Conservation (phyloP, 2,797 vertebrate genomes). For the Pteronotus mesoamericanus region DNA sequence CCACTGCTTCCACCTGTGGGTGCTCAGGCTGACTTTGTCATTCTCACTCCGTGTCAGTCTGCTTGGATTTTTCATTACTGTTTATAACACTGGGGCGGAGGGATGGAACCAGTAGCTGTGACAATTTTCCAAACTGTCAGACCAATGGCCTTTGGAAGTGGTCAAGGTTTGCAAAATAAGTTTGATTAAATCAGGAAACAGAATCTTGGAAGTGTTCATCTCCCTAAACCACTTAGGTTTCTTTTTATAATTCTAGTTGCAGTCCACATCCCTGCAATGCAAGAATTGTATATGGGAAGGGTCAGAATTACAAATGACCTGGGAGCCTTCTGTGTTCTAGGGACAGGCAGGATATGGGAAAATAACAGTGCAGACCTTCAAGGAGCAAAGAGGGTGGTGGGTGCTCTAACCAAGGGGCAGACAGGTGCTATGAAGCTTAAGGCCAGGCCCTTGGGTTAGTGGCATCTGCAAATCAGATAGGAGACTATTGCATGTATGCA, state of each 20-base stretch:
- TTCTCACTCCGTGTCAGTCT: not conserved
- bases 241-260: not conserved
- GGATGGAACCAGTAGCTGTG: not conserved
- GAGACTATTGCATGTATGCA: not conserved
- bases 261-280: not conserved
- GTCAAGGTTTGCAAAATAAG: not conserved
- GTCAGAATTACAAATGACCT: not conserved
- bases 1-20: not conserved
- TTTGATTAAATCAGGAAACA: not conserved
- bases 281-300: not conserved
- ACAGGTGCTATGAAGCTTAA: not conserved
- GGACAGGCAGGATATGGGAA: not conserved
- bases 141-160: not conserved
- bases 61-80: not conserved
- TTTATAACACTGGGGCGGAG: not conserved
- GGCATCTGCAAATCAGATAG: not conserved
- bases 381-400: not conserved
- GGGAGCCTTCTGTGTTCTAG: not conserved
- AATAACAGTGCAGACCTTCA: not conserved
- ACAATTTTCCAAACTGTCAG: not conserved
- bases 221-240: not conserved
- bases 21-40: not conserved
- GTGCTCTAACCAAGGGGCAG: not conserved
- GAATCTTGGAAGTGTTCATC: not conserved
- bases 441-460: not conserved